These are phyloP conservation scores for Gopherus evgoodei DNA, from an alignment of 2,113 vertebrate genomes.

Conservation along the genomic window DNA sequence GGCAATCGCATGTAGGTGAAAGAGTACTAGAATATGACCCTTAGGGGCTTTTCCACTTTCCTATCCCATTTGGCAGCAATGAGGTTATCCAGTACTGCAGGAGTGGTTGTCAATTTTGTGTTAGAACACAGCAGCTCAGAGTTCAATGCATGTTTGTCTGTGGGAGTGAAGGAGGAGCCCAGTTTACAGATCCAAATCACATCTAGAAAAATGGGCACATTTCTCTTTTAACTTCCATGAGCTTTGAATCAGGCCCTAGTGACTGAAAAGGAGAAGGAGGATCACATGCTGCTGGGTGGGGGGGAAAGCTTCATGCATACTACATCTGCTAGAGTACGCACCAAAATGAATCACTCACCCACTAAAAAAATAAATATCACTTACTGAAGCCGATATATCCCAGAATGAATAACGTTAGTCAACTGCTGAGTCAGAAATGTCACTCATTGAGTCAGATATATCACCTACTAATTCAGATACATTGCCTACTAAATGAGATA, in stretches of 20 bases:
- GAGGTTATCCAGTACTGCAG: not conserved
- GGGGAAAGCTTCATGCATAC: not conserved
- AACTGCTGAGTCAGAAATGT: constrained; percentile 23
- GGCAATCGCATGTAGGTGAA: no score
- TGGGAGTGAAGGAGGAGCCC: not conserved
- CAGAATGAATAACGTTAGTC: constrained; percentile 19
- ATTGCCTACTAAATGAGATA: constrained; percentile 18
- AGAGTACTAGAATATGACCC: not conserved
- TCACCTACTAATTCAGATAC: constrained; percentile 35
- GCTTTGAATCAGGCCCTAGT: not conserved
- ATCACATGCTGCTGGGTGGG: not conserved
- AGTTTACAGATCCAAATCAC: not conserved
- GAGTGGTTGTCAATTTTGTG: not conserved
- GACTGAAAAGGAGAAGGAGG: not conserved
- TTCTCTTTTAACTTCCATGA: not conserved
- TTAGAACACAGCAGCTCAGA: no score
- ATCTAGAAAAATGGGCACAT: not conserved
- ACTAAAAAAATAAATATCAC: not conserved
- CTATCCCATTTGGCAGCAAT: not conserved
- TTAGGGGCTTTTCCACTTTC: not conserved
- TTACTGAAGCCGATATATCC: not conserved
- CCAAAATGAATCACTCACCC: not conserved
- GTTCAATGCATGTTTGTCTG: no score
- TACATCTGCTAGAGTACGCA: not conserved
- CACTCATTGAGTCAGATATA: constrained; percentile 32